Percentiles rank a stretch among this genome's conserved stretches.
Evolutionary conservation across 2,797 vertebrate species (phyloP).

Genomic region (Aratinga solstitialis): DNA sequence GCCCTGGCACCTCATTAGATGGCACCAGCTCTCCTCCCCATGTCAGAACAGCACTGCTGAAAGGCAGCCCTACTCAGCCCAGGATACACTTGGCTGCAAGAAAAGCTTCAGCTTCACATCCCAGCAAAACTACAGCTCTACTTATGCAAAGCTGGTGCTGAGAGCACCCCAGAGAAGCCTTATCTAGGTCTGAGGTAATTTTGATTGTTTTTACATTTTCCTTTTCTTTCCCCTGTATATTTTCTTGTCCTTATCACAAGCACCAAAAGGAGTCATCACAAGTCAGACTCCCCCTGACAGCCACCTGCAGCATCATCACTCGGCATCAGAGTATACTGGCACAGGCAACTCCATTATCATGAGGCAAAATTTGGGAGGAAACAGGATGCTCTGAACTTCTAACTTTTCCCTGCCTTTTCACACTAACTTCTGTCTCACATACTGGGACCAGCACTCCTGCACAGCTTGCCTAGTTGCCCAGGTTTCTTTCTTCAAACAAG

Average conservation of each 20-base stretch:
- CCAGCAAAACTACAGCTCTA: neutral
- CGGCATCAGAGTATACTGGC: rapidly evolving
- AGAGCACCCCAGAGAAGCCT: neutral
- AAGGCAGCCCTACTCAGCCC: neutral
- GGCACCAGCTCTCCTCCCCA: neutral
- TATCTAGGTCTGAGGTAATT: neutral
- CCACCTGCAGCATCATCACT: neutral
- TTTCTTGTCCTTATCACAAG: neutral
- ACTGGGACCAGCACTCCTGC: neutral
- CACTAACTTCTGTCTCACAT: neutral
- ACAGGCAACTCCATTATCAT: rapidly evolving
- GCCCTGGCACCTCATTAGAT: neutral
- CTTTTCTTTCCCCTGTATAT: rapidly evolving
- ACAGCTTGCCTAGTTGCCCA: neutral
- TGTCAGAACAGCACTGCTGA: neutral
- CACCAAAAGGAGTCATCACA: neutral
- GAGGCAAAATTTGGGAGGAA: neutral
- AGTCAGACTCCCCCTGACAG: neutral
- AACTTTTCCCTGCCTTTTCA: neutral
- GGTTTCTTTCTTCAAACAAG: neutral
- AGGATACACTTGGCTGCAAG: neutral
- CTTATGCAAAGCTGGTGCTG: neutral
- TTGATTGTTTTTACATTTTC: neutral
- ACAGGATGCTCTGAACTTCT: neutral
- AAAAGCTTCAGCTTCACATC: neutral